These are phyloP conservation scores for Falco biarmicus DNA, from an alignment of 2,797 vertebrate species.

Conservation along the genomic window DNA sequence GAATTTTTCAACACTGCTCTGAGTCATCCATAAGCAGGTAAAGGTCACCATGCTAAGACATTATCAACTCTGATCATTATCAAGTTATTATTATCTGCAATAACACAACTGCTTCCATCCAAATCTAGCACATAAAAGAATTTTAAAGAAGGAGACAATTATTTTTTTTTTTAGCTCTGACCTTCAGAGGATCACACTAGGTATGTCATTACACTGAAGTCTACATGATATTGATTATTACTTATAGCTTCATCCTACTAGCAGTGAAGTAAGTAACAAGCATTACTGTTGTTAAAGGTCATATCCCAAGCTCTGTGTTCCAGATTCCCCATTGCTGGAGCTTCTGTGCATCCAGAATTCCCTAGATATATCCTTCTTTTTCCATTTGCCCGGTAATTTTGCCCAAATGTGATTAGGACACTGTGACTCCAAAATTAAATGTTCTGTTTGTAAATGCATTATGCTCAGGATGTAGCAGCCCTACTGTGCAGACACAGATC, in stretches of 20 bases:
- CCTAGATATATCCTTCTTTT: not conserved
- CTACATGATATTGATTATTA: not conserved
- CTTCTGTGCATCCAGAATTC: not conserved
- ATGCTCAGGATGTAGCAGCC: not conserved
- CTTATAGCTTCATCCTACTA: not conserved
- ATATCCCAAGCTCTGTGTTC: not conserved
- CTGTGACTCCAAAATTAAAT: not conserved
- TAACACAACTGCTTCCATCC: slow-evolving; percentile 14
- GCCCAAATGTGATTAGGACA: not conserved
- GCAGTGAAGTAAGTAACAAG: slow-evolving; percentile 13
- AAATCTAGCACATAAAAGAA: not conserved
- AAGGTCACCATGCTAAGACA: slow-evolving; percentile 38
- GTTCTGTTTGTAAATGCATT: not conserved
- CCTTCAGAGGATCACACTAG: not conserved
- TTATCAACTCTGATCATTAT: slow-evolving; percentile 44
- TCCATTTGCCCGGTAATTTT: not conserved
- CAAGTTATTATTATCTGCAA: slow-evolving; percentile 28
- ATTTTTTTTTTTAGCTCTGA: slow-evolving; percentile 10
- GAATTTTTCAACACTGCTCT: slow-evolving; percentile 32
- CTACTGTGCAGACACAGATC: not conserved
- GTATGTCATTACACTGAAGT: not conserved
- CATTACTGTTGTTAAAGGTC: not conserved
- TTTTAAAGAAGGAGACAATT: not conserved
- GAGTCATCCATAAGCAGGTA: slow-evolving; percentile 49
- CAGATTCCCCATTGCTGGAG: not conserved